Conservation (phyloP, 1,140 invertebrate species). For the Colletes latitarsis region DNA sequence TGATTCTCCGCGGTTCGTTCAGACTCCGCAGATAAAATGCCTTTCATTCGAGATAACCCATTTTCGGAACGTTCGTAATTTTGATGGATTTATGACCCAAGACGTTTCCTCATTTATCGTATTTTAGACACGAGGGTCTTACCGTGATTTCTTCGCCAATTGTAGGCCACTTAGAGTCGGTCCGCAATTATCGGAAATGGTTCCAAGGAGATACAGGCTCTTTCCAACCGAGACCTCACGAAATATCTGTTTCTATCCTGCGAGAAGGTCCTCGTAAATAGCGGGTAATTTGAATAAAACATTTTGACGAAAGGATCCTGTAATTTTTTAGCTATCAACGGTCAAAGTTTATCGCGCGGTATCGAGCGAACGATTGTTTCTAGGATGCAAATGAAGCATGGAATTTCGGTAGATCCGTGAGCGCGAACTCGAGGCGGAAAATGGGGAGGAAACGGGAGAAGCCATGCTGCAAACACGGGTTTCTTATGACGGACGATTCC, state of each 20-base stretch:
- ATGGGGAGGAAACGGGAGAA: neutral
- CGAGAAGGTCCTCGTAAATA: no score
- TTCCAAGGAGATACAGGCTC: neutral
- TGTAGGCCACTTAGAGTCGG: neutral
- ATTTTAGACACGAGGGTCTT: neutral
- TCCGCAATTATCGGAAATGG: neutral
- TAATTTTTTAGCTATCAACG: neutral
- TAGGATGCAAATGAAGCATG: no score
- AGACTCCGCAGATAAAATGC: neutral
- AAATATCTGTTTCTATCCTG: no score
- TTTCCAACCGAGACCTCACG: neutral
- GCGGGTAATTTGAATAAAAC: no score
- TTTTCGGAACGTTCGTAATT: slow-evolving; percentile 2
- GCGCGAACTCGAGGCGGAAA: no score
- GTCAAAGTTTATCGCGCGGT: no score
- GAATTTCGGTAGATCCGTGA: no score
- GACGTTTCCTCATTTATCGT: slow-evolving; percentile 19
- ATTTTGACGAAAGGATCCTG: neutral
- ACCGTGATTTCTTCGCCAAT: neutral
- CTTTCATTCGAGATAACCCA: slow-evolving; percentile 21
- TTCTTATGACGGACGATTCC: neutral
- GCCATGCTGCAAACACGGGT: neutral
- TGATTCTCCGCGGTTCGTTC: neutral
- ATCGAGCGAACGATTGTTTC: neutral
- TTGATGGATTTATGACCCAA: slow-evolving; percentile 33